These are phyloP conservation scores for Anthoscopus minutus DNA, from an alignment of 2,113 vertebrate species.

Conservation along the genomic window DNA sequence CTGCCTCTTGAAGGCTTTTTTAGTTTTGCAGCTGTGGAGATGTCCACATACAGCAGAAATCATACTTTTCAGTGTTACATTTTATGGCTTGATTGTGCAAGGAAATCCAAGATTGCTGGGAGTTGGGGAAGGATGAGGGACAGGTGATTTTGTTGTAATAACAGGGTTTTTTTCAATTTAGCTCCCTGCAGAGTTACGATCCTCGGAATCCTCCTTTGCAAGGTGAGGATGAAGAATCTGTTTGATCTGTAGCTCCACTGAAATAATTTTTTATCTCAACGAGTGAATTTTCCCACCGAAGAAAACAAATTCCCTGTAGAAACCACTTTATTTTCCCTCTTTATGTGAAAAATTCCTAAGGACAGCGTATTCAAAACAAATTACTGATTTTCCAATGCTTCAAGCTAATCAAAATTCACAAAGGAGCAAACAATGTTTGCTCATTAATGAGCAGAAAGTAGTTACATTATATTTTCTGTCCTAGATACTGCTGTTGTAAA, in stretches of 20 bases:
- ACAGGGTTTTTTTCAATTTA: neutral
- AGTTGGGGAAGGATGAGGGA: neutral
- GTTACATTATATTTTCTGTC: neutral
- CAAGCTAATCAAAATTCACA: neutral
- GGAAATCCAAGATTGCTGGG: neutral
- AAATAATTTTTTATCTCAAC: neutral
- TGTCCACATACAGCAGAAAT: accelerated
- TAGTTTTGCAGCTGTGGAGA: neutral
- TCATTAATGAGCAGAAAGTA: neutral
- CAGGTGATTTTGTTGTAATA: neutral
- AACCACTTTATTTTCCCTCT: neutral
- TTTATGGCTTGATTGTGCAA: accelerated
- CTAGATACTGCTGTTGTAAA: neutral
- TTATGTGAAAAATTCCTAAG: neutral
- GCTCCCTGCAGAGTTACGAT: constrained; percentile 22
- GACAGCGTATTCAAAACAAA: neutral
- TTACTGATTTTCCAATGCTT: neutral
- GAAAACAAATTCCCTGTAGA: neutral
- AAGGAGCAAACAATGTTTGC: neutral
- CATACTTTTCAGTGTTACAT: accelerated
- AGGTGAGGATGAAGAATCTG: constrained; percentile 19
- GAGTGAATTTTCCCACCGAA: neutral
- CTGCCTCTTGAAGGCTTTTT: neutral
- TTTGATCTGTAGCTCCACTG: neutral
- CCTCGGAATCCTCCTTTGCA: neutral